phyloP scores from a whole-genome alignment of 1,140 invertebrate species.

The Reticulitermes speratus region DNA sequence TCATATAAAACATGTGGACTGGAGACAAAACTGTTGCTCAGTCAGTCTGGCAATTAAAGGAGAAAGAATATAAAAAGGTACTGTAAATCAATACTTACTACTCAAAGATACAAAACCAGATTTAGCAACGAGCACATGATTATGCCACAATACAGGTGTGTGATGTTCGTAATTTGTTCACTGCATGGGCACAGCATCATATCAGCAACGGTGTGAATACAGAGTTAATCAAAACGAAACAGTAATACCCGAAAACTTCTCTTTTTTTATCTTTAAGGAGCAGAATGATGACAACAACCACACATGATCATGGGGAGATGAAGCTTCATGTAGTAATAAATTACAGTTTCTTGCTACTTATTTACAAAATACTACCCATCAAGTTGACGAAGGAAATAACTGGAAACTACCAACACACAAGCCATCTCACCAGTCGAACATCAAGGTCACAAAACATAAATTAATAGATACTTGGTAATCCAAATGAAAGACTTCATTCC shows the following conservation, averaged over 20 bases:
- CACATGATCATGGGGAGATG: slow-evolving; percentile 19
- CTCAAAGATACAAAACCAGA: background rate
- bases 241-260: slow-evolving; percentile 20
- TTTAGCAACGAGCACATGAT: background rate
- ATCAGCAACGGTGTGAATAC: background rate
- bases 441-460: slow-evolving; percentile 25
- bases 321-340: slow-evolving; percentile 24
- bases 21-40: background rate
- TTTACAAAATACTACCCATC: slow-evolving; percentile 26
- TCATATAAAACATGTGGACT: slow-evolving; percentile 1
- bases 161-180: background rate
- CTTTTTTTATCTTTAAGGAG: background rate
- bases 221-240: slow-evolving; percentile 2
- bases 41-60: background rate
- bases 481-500: slow-evolving; percentile 15
- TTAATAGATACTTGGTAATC: slow-evolving; percentile 26
- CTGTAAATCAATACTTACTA: background rate
- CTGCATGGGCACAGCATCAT: background rate
- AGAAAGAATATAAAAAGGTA: slow-evolving; percentile 11
- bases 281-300: slow-evolving; percentile 8
- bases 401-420: slow-evolving; percentile 18
- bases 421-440: slow-evolving; percentile 22
- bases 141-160: background rate
- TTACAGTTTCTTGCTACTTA: slow-evolving; percentile 26
- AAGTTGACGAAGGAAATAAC: slow-evolving; percentile 20